Evolutionary conservation across 2,797 vertebrate genomes (phyloP).

Genomic region (Chaunax sp.): DNA sequence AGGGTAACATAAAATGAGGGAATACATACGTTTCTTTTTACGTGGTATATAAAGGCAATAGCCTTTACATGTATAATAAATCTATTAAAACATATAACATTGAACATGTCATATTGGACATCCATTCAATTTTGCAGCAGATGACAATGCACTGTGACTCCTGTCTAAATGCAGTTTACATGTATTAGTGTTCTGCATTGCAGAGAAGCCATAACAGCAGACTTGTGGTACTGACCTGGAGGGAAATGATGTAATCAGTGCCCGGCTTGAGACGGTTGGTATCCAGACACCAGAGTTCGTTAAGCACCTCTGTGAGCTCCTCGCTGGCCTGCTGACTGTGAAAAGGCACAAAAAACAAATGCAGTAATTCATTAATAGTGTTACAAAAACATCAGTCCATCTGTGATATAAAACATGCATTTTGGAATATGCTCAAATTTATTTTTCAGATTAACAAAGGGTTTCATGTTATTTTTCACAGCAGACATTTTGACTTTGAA

Average conservation of each 20-base stretch:
- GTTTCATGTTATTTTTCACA: not conserved
- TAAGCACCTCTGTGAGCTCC: slow-evolving; percentile 87
- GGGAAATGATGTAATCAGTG: slow-evolving; percentile 86
- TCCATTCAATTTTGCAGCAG: not conserved
- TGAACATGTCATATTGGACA: not conserved
- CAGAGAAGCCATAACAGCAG: not conserved
- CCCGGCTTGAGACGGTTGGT: slow-evolving; percentile 85
- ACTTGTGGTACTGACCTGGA: slow-evolving; percentile 78
- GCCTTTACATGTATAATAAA: too few species aligned
- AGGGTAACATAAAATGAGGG: not conserved
- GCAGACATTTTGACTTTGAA: too few species aligned
- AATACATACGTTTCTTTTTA: too few species aligned
- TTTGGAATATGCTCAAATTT: not conserved
- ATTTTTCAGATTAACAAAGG: too few species aligned
- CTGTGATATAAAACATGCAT: not conserved
- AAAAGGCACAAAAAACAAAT: not conserved
- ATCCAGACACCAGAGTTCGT: slow-evolving; percentile 86
- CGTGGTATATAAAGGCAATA: not conserved
- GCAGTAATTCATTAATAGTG: not conserved
- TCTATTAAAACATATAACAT: too few species aligned
- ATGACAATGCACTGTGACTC: not conserved
- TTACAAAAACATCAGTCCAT: not conserved
- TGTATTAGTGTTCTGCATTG: slow-evolving; percentile 10
- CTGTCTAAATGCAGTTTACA: too few species aligned
- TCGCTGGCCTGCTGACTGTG: slow-evolving; percentile 74